Evolutionary conservation across 2,888 invertebrate species (phyloP), one percentile per base, ranked within the genome.

Genomic region (Andrena bucephala): DNA sequence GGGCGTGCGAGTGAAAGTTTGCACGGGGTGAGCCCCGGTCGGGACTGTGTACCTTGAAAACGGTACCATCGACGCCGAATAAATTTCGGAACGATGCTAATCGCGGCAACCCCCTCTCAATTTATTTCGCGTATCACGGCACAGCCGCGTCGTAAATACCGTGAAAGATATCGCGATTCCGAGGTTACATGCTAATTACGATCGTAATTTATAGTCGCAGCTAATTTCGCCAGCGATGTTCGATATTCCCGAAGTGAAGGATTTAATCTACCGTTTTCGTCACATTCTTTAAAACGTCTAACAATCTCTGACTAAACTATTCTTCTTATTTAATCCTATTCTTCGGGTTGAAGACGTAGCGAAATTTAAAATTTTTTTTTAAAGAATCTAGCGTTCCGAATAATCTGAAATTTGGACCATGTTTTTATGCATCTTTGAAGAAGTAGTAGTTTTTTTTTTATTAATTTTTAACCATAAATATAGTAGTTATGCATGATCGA

Each of bases 161-260:
- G 63, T 24, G n/a, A 31, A 60, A 52, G 72, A 72, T 57, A 57
- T 57, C 16, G 33, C 57, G 2, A 50, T 20, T 42, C 33, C 48
- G 24, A 60, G 73, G 72, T 72, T 65, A 31, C 63, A n/a, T 13
- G 57, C 65, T 71, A 77, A 67, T 77, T 74, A 66, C 59, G 27
- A n/a, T 16, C 50, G 48, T 65, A 36, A 52, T 67, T 67, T 24
- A 67, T 31, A n/a, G 24, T 13, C 8, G 36, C 20, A 24, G 20
- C 20, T 36, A 65, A 63, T 63, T 42, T 42, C 36, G 5, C 13
- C n/a, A 24, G 20, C 20, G 63, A 20, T 24, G 13, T 7, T 24
- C 31, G 20, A 20, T n/a, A n/a, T 33, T 16, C 8, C 31, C 2
- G 31, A 10, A 62, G 20, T 20, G n/a, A 20, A 27, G 8, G 10